Base-by-base conservation (phyloP, 1,140 invertebrate genomes). In the Scaptomyza hsui region DNA sequence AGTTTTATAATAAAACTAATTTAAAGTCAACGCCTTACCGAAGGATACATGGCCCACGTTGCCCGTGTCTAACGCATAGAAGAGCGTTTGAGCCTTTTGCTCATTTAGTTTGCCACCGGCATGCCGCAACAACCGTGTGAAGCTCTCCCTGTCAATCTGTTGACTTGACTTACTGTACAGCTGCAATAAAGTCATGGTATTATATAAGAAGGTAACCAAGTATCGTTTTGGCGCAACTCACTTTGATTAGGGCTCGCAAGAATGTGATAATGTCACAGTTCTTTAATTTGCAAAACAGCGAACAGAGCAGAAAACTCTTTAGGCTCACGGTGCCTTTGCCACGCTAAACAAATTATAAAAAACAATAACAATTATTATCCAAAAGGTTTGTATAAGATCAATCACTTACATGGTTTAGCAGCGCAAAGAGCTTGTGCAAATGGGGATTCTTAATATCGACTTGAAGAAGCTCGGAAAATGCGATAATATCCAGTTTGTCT, bases 271-370 rank as follows among this genome's bases (percentile, higher is more conserved):
- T 75, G n/a, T 89, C 69, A 15, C 56, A 55, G 48, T 88, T 90
- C 49, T 83, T 88, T 9, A 75, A 47, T 53, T 91, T 90, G 47
- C 85, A 89, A 51, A 91, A 91, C 32, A 82, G 49, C 5, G 82
- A 86, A 29, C 90, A 90, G 15, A 91, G 64, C 26, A 91, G 49
- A 60, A 88, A 91, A 57, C 82, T 91, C 42, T 89, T 90, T 13
- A 91, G 69, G 52, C 70, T 79, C 19, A 91, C 73, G 44, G 78
- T 76, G 44, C 88, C 88, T 19, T 26, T 49, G 10, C 67, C 60
- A 9, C 78, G 72, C 89, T 91, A 51, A 4, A 47, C 13, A 10
- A 47, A 48, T 16, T 16, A 59, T 2, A 24, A 53, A 13, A 37
- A 37, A 29, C 6, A 9, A 39, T 15, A 15, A n/a, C 3, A 4